Conservation (phyloP, 2,797 vertebrate genomes). For the Neosalanx taihuensis region DNA sequence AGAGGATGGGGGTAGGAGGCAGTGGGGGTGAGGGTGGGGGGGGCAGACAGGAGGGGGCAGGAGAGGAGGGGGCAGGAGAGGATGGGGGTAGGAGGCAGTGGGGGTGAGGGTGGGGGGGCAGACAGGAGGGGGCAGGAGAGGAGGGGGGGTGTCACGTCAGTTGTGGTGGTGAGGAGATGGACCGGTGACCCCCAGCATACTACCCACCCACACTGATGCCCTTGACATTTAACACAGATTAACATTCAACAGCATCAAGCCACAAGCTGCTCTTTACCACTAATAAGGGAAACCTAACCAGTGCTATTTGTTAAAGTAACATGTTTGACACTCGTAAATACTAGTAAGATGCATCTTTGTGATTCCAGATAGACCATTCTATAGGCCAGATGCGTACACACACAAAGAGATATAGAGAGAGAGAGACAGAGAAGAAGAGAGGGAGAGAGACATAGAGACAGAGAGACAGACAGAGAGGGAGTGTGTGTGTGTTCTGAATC, state of each 20-base stretch:
- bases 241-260: constrained; percentile 27
- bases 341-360: neutral
- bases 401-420: too few relatives aligned
- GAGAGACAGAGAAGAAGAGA: too few relatives aligned
- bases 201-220: constrained; percentile 47
- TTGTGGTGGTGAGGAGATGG: constrained; percentile 55
- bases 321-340: neutral
- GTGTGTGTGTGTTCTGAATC: neutral
- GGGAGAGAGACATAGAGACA: too few relatives aligned
- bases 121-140: constrained; percentile 41
- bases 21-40: constrained; percentile 35
- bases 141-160: constrained; percentile 61
- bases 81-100: too few relatives aligned
- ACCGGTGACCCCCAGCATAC: constrained; percentile 30
- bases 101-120: constrained; percentile 39
- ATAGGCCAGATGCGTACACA: neutral
- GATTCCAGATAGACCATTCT: neutral
- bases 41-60: constrained; percentile 42
- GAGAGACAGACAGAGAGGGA: neutral
- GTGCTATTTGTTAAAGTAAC: neutral
- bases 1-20: too few relatives aligned
- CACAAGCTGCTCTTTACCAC: neutral
- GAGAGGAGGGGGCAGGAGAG: constrained; percentile 43
- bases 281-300: neutral
- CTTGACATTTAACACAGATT: constrained; percentile 43